phyloP scores from a whole-genome alignment of 2,888 invertebrate genomes.

The Capitulum mitella region DNA sequence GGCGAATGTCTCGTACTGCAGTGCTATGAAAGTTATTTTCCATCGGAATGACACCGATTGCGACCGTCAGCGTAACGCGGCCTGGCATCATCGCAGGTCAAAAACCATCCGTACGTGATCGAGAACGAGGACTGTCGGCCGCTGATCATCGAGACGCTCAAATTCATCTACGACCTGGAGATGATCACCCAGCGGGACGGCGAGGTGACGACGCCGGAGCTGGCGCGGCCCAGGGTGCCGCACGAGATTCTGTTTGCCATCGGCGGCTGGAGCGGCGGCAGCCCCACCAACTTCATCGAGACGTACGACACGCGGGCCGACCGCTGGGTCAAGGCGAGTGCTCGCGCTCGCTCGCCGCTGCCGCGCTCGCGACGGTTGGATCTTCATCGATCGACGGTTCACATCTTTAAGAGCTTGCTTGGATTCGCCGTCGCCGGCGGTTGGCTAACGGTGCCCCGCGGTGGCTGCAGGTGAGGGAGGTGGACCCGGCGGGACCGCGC shows the following conservation, averaged over 20 bases:
- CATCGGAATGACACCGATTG: too few species aligned
- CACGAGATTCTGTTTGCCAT: constrained; percentile 52
- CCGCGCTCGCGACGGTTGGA: too few species aligned
- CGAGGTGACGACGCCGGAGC: constrained; percentile 72
- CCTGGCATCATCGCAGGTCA: constrained; percentile 54
- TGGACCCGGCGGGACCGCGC: constrained; percentile 73
- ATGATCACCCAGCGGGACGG: constrained; percentile 71
- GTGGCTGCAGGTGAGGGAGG: constrained; percentile 39
- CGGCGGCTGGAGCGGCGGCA: not conserved
- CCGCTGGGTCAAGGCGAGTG: constrained; percentile 1
- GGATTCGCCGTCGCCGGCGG: too few species aligned
- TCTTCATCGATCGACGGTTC: too few species aligned
- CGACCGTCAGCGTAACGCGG: too few species aligned
- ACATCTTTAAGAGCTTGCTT: too few species aligned
- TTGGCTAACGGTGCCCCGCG: too few species aligned
- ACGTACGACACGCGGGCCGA: constrained; percentile 20
- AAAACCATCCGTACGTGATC: constrained; percentile 76
- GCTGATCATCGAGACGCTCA: constrained; percentile 80
- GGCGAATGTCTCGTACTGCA: too few species aligned
- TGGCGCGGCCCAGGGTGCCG: constrained; percentile 56
- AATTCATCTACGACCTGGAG: constrained; percentile 85
- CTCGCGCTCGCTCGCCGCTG: too few species aligned
- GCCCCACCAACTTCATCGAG: constrained; percentile 12
- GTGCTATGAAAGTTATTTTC: too few species aligned
- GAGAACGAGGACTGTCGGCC: constrained; percentile 76